phyloP scores from a whole-genome alignment of 2,113 vertebrate genomes.

The Alces alces region DNA sequence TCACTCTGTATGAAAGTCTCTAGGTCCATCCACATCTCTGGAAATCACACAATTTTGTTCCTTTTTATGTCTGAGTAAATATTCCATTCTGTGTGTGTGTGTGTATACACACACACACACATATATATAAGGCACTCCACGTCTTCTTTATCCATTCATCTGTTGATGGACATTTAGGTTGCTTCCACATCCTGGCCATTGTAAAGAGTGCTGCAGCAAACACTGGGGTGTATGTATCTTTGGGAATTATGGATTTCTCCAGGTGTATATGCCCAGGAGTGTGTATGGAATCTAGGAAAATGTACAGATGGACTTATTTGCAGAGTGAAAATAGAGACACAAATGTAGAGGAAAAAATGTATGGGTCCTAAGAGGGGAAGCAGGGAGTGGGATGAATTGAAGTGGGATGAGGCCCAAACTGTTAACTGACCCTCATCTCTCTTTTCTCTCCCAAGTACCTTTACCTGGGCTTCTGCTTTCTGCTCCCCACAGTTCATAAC shows the following conservation, averaged over 20 bases:
- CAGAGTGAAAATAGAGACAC: not conserved
- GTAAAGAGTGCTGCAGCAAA: rapidly evolving
- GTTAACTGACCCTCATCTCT: not conserved
- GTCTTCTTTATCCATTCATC: not conserved
- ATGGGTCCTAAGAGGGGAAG: not conserved
- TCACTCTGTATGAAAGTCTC: not conserved
- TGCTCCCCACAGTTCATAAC: not conserved
- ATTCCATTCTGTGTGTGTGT: not conserved
- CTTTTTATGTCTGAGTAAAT: not conserved
- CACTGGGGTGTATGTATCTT: not conserved
- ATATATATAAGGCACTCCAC: not conserved
- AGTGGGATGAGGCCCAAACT: not conserved
- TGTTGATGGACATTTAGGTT: not conserved
- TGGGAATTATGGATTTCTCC: not conserved
- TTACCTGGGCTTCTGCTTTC: not conserved
- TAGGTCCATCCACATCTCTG: not conserved
- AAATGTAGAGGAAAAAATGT: not conserved
- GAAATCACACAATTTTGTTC: not conserved
- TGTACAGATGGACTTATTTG: not conserved
- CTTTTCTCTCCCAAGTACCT: not conserved
- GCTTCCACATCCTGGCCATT: not conserved
- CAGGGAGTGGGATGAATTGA: not conserved
- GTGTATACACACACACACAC: rapidly evolving
- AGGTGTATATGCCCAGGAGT: not conserved
- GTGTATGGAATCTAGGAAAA: not conserved